A percentile compares a stretch with the other conserved stretches of the same genome.
Evolutionary conservation across 2,888 invertebrate genomes (phyloP).

Genomic region (Thelaira solivaga): DNA sequence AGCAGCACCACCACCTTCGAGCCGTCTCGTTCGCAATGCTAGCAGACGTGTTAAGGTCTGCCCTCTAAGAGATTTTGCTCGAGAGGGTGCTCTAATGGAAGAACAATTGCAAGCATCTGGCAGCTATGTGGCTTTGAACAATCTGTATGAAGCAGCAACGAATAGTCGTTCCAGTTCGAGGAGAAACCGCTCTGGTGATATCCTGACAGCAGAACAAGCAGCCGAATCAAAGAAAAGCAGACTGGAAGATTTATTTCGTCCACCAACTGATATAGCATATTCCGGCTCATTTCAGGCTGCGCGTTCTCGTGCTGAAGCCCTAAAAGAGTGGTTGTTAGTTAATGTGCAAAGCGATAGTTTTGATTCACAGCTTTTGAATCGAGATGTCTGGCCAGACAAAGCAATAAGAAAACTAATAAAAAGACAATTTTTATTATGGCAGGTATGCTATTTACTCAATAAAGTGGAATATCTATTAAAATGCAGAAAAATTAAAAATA

Average conservation of each 20-base stretch:
- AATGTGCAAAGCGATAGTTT: slow-evolving; percentile 85
- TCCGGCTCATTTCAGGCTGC: slow-evolving; percentile 80
- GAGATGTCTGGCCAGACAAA: slow-evolving; percentile 83
- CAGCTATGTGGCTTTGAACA: slow-evolving; percentile 59
- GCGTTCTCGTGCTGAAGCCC: slow-evolving; percentile 79
- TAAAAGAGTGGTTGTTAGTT: slow-evolving; percentile 83
- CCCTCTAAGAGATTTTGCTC: slow-evolving; percentile 75
- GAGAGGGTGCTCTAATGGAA: slow-evolving; percentile 75
- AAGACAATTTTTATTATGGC: slow-evolving; percentile 84
- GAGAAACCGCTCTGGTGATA: slow-evolving; percentile 67
- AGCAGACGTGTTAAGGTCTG: slow-evolving; percentile 73
- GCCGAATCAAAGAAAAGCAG: slow-evolving; percentile 76
- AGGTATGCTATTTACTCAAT: slow-evolving; percentile 77
- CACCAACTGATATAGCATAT: slow-evolving; percentile 83
- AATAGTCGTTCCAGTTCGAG: slow-evolving; percentile 54
- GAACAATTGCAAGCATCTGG: slow-evolving; percentile 70
- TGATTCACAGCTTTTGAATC: slow-evolving; percentile 83
- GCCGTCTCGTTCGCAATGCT: slow-evolving; percentile 68
- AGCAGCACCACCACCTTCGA: slow-evolving; percentile 61
- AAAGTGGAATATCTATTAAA: neutral
- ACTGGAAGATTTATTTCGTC: slow-evolving; percentile 82
- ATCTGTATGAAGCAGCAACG: slow-evolving; percentile 42
- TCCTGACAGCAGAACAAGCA: slow-evolving; percentile 66
- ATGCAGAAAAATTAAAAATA: too few relatives aligned
- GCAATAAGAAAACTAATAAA: slow-evolving; percentile 81